A percentile compares a stretch with the other conserved stretches of the same genome.
Conservation (phyloP, 2,888 invertebrate genomes). For the Bombyx huttoni region DNA sequence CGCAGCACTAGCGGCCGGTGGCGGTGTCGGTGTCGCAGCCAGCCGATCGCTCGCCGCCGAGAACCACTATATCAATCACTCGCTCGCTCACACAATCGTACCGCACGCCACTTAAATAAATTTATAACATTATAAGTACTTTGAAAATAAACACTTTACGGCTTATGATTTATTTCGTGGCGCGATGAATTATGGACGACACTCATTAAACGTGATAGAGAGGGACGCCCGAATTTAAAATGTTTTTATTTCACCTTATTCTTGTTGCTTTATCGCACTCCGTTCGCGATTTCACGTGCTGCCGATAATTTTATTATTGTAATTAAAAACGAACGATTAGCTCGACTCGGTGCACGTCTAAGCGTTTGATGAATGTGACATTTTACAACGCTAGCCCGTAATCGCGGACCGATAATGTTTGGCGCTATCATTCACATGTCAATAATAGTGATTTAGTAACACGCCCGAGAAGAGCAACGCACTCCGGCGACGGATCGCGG, state of each 20-base stretch:
- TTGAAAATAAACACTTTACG: constrained; percentile 69
- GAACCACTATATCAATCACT: constrained; percentile 65
- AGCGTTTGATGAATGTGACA: constrained; percentile 55
- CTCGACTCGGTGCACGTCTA: constrained; percentile 45
- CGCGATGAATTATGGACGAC: constrained; percentile 61
- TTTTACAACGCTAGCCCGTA: constrained; percentile 30
- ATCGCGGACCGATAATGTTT: constrained; percentile 38
- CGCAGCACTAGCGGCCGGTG: constrained; percentile 17
- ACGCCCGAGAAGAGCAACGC: constrained; percentile 1
- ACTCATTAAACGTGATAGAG: constrained; percentile 43
- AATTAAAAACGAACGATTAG: constrained; percentile 61
- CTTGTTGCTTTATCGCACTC: constrained; percentile 40
- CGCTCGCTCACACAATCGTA: constrained; percentile 51
- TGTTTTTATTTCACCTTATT: not conserved
- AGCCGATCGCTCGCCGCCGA: constrained; percentile 46
- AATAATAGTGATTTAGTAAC: constrained; percentile 31
- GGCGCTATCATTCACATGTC: constrained; percentile 31
- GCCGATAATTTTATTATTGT: constrained; percentile 67
- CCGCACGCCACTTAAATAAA: constrained; percentile 69
- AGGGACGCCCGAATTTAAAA: constrained; percentile 34
- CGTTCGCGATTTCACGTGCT: constrained; percentile 56
- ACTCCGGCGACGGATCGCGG: not conserved
- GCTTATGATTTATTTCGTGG: constrained; percentile 69
- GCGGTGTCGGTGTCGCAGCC: constrained; percentile 47
- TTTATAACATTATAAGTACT: constrained; percentile 72